Conservation (phyloP, 2,888 invertebrate species). For the Cephus nigrinus region DNA sequence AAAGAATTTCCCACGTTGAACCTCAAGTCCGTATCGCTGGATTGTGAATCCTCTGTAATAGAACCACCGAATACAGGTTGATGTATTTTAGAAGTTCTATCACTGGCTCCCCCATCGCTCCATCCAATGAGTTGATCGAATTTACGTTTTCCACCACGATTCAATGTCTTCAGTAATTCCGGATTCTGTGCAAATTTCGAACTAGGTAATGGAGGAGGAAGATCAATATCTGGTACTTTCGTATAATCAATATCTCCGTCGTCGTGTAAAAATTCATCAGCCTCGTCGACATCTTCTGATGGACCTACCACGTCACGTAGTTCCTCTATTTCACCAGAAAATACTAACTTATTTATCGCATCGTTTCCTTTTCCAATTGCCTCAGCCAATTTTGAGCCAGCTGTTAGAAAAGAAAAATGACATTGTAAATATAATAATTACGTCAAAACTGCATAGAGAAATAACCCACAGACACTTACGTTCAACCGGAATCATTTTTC, state of each 20-base stretch:
- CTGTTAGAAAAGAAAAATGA: constrained; percentile 57
- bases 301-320: constrained; percentile 81
- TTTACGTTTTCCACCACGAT: constrained; percentile 60
- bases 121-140: constrained; percentile 63
- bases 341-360: constrained; percentile 80
- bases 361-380: constrained; percentile 83
- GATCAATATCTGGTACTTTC: constrained; percentile 59
- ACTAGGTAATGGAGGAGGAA: constrained; percentile 63
- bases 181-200: constrained; percentile 65
- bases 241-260: constrained; percentile 67
- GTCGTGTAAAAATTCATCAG: constrained; percentile 64
- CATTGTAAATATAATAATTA: constrained; percentile 4
- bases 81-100: constrained; percentile 49
- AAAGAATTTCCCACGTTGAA: constrained; percentile 32
- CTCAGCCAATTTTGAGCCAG: constrained; percentile 80
- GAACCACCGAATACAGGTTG: constrained; percentile 57
- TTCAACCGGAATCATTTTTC: constrained; percentile 84
- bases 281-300: constrained; percentile 71
- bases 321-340: constrained; percentile 85
- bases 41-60: constrained; percentile 52
- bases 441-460: constrained; percentile 8
- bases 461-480: constrained; percentile 64
- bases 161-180: constrained; percentile 56
- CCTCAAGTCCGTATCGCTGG: constrained; percentile 54
- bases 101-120: constrained; percentile 53